Evolutionary conservation across 2,113 vertebrate species (phyloP).

Genomic region (Prinia subflava): DNA sequence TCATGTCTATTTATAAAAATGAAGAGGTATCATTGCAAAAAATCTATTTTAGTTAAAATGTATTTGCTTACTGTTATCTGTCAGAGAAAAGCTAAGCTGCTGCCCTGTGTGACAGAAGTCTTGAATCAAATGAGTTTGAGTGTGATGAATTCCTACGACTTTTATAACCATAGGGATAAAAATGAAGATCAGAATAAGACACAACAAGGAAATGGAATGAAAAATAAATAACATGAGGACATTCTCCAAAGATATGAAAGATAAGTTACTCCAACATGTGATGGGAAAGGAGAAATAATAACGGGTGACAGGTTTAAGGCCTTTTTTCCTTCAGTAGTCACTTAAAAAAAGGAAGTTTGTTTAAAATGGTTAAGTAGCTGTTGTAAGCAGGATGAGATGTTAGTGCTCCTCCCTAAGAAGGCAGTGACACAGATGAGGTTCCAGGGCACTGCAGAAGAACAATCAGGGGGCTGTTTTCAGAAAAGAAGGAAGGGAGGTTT

Average conservation of each 20-base stretch:
- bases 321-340: background rate
- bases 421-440: background rate
- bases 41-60: background rate
- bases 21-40: background rate
- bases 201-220: background rate
- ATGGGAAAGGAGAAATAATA: background rate
- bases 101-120: background rate
- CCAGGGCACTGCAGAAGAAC: background rate
- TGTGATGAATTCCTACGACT: background rate
- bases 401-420: background rate
- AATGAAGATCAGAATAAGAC: background rate
- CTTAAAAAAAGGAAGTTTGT: background rate
- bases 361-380: background rate
- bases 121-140: background rate
- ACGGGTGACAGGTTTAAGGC: background rate
- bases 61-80: background rate
- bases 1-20: slow-evolving; percentile 15
- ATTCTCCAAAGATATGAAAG: background rate
- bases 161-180: background rate
- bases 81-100: background rate
- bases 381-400: background rate
- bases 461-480: background rate
- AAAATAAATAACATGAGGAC: background rate
- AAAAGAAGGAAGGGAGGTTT: background rate
- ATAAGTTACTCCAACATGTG: background rate